A percentile compares a stretch with the other conserved stretches of the same genome.
Evolutionary conservation across 1,140 invertebrate species (phyloP).

Genomic region (Zophobas morio): DNA sequence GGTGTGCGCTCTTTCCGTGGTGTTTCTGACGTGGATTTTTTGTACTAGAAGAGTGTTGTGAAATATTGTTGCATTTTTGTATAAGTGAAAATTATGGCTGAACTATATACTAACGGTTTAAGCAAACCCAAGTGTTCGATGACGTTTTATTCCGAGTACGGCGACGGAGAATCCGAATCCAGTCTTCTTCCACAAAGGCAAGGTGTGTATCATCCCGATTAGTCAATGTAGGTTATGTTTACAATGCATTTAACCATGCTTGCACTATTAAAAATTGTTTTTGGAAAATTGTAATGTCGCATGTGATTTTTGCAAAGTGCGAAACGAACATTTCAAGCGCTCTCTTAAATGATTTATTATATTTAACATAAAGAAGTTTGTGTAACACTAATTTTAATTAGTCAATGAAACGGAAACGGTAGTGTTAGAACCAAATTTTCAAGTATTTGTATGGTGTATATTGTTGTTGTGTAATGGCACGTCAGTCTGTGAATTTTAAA

Average conservation of each 20-base stretch:
- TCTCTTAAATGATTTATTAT: too few species aligned
- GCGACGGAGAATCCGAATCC: conserved; percentile 48
- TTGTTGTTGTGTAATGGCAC: too few species aligned
- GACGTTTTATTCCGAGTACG: conserved; percentile 53
- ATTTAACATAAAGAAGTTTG: too few species aligned
- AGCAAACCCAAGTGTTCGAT: conserved; percentile 48
- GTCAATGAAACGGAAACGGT: too few species aligned
- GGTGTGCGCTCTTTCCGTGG: conserved; percentile 23
- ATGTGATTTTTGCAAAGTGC: neutral
- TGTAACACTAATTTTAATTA: too few species aligned
- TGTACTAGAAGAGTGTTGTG: conserved; percentile 17
- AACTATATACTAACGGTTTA: conserved; percentile 49
- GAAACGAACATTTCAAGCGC: too few species aligned
- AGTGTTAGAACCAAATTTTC: too few species aligned
- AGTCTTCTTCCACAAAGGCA: conserved; percentile 55
- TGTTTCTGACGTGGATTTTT: conserved; percentile 30
- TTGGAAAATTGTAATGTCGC: neutral
- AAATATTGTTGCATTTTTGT: neutral
- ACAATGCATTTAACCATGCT: too few species aligned
- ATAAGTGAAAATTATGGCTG: conserved; percentile 47
- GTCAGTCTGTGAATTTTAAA: too few species aligned
- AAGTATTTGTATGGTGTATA: too few species aligned
- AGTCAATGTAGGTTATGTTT: conserved; percentile 24
- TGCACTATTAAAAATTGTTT: too few species aligned
- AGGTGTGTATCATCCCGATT: conserved; percentile 49